A percentile compares a stretch with the other conserved stretches of the same genome.
phyloP scores from a whole-genome alignment of 2,113 vertebrate genomes.

The Ciconia boyciana region DNA sequence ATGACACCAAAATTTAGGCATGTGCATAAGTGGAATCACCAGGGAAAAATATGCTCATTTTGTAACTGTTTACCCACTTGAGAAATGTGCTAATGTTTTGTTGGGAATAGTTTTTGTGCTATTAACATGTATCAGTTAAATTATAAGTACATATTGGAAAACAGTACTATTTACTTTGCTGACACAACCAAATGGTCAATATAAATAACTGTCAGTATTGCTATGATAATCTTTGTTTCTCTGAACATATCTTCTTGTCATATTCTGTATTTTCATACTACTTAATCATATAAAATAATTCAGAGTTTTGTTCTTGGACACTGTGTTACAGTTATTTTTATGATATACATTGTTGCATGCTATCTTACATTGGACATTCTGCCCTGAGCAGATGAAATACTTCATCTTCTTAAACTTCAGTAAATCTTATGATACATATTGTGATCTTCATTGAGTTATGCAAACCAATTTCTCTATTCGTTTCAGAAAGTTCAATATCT shows the following conservation, averaged over 20 bases:
- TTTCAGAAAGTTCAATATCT: not conserved
- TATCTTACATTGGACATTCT: not conserved
- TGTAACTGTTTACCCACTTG: not conserved
- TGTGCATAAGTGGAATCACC: not conserved
- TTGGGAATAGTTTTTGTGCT: not conserved
- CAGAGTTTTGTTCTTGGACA: not conserved
- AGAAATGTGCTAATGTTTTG: not conserved
- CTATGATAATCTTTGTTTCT: conserved; percentile 8
- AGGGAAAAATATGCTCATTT: not conserved
- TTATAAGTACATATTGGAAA: not conserved
- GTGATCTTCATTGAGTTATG: not conserved
- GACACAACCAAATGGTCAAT: not conserved
- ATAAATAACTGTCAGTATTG: not conserved
- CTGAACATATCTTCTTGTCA: not conserved
- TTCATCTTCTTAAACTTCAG: not conserved
- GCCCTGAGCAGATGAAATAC: not conserved
- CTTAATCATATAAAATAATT: not conserved
- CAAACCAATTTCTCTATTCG: not conserved
- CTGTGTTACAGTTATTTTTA: conserved; percentile 17
- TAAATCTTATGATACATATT: not conserved
- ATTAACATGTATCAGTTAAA: not conserved
- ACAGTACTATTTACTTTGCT: not conserved
- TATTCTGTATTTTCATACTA: conserved; percentile 52
- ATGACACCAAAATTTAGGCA: not conserved
- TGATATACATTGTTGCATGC: conserved; percentile 27